Percentiles rank a stretch among this genome's conserved stretches.
Conservation (phyloP, 2,113 vertebrate genomes). For the Daboia siamensis region DNA sequence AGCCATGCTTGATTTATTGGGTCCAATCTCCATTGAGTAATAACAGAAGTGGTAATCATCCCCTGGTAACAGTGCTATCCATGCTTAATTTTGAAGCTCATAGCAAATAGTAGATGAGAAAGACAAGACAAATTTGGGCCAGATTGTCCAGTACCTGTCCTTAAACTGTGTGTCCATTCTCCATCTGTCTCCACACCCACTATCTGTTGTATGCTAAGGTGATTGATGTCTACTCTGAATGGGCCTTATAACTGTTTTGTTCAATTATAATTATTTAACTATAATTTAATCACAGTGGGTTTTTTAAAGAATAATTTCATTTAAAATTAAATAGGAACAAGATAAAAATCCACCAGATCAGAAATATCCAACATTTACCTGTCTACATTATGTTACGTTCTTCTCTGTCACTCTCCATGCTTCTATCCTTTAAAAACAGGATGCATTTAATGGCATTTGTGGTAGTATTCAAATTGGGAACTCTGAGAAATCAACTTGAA, state of each 20-base stretch:
- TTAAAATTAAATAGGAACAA: neutral
- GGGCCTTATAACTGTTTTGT: neutral
- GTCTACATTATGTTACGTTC: neutral
- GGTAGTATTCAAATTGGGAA: neutral
- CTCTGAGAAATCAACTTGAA: neutral
- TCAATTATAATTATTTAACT: neutral
- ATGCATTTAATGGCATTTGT: neutral
- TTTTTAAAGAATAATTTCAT: neutral
- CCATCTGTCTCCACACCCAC: neutral
- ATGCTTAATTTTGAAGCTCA: neutral
- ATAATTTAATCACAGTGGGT: neutral
- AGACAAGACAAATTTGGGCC: neutral
- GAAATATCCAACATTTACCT: neutral
- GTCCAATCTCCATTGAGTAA: neutral
- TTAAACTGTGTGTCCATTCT: neutral
- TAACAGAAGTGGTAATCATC: neutral
- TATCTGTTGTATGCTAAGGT: neutral
- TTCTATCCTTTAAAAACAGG: neutral
- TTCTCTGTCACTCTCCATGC: neutral
- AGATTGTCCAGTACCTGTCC: neutral
- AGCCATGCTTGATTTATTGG: constrained; percentile 9
- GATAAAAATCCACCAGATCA: neutral
- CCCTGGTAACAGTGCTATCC: neutral
- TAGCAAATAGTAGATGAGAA: neutral
- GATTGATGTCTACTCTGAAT: neutral